Base-by-base conservation (phyloP, 2,113 vertebrate genomes). In the Hippocampus barbouri region DNA sequence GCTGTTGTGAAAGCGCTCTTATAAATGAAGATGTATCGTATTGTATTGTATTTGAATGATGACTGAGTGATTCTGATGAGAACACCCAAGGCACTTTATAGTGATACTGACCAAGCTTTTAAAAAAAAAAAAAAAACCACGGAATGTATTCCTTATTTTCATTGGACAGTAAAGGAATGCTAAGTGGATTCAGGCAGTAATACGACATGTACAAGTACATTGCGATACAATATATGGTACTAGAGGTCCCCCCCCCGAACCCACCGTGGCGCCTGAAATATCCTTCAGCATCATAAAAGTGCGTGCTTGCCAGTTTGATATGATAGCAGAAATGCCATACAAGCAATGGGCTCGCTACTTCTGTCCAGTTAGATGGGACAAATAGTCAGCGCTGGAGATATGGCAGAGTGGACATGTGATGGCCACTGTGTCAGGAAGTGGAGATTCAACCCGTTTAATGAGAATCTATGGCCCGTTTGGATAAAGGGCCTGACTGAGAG, bases 391-490 rank as follows among this genome's bases (percentile, higher is more conserved):
- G 57, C 80, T 53, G 81, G 86, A 77, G 82, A 64, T 76, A 85
- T 64, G 80, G 80, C 73, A 72, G 82, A 69, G 82, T 69, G 80
- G 86, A 89, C 74, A 49, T 83, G 88, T 87, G 87, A 89, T 88
- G 81, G 82, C 74, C 83, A 67, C 75, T 88, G 87, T 88, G 90
- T 90, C 86, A 88, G 72, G 68, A 79, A 83, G 72, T 61, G 68
- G 66, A 68, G 83, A 83, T 82, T 82, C 86, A 83, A 66, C 77
- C 77, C 77, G 51, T 86, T 89, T 92, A 92, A 92, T 92, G 91
- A 92, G 89, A 83, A 92, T 89, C 86, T 87, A 91, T 91, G 85
- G 88, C 78, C 85, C 53, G 74, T 72, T 70, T 81, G 75, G 86
- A 88, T 81, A 80, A 79, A 88, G 83, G 75, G 76, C 60, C 83